phyloP scores from a whole-genome alignment of 2,888 invertebrate genomes.

The Dorcus parallelipipedus region DNA sequence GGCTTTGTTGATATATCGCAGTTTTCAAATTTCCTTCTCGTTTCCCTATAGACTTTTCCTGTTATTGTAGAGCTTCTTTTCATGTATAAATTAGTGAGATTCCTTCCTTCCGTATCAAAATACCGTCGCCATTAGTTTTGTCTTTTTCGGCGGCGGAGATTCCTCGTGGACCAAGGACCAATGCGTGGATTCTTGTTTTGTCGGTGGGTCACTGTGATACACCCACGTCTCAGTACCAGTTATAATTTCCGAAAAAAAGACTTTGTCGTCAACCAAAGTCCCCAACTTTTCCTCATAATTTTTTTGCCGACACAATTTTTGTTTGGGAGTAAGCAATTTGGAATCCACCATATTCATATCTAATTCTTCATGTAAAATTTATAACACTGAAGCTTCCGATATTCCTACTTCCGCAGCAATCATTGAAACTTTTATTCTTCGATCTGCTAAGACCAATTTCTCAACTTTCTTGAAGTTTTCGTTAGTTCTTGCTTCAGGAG shows the following conservation, averaged over 20 bases:
- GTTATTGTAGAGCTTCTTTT: neutral
- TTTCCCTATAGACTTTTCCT: neutral
- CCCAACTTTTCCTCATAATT: neutral
- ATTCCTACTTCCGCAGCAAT: neutral
- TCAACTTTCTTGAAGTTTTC: too few relatives aligned
- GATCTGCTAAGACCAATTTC: too few relatives aligned
- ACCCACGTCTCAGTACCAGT: conserved; percentile 29
- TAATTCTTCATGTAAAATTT: neutral
- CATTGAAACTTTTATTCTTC: neutral
- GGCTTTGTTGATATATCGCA: too few relatives aligned
- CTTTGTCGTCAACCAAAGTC: neutral
- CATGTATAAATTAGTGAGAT: neutral
- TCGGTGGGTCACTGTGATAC: conserved; percentile 19
- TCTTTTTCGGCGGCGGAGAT: neutral
- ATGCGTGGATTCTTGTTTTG: conserved; percentile 2
- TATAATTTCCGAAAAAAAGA: conserved; percentile 6
- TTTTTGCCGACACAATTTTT: neutral
- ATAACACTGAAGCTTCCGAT: neutral
- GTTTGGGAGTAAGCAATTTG: neutral
- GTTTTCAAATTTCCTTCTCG: neutral
- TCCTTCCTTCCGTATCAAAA: neutral
- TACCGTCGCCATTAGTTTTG: neutral
- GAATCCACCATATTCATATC: neutral
- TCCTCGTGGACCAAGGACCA: conserved; percentile 1
- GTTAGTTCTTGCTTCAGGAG: neutral